Conservation (phyloP, 2,888 invertebrate species). For the Eupithecia subumbrata region DNA sequence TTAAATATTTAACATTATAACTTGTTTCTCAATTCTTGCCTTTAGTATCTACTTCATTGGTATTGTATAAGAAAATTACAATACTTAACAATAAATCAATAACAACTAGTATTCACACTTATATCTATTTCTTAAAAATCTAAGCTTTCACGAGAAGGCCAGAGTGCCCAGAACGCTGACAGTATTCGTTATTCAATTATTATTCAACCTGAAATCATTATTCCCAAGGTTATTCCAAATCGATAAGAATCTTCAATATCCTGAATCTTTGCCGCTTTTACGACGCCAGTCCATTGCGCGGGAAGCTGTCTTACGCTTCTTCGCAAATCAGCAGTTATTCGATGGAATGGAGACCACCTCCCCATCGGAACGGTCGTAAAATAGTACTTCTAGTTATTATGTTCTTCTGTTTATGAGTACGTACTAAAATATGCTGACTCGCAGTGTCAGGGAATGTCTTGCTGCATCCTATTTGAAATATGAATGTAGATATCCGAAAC, state of each 20-base stretch:
- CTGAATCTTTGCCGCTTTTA: background rate
- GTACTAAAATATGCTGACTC: conserved; percentile 37
- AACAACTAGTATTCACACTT: no score
- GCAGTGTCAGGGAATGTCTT: background rate
- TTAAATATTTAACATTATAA: no score
- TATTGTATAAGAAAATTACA: no score
- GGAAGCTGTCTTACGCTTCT: background rate
- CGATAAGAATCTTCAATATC: background rate
- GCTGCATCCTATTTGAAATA: background rate
- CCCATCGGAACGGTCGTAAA: conserved; percentile 44
- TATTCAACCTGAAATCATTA: background rate
- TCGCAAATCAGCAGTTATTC: conserved; percentile 10
- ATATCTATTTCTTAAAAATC: no score
- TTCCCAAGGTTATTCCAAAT: background rate
- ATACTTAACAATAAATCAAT: no score
- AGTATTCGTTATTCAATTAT: background rate
- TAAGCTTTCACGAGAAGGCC: no score
- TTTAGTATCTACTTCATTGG: no score
- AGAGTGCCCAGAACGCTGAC: no score
- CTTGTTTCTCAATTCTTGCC: no score
- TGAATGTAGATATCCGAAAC: background rate
- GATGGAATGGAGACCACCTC: conserved; percentile 11
- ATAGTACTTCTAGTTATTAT: conserved; percentile 29
- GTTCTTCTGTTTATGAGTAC: conserved; percentile 26
- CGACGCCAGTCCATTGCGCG: conserved; percentile 4